Base-by-base conservation (phyloP, 64 coral and sea anemone genomes). In the Orbicella faveolata region DNA sequence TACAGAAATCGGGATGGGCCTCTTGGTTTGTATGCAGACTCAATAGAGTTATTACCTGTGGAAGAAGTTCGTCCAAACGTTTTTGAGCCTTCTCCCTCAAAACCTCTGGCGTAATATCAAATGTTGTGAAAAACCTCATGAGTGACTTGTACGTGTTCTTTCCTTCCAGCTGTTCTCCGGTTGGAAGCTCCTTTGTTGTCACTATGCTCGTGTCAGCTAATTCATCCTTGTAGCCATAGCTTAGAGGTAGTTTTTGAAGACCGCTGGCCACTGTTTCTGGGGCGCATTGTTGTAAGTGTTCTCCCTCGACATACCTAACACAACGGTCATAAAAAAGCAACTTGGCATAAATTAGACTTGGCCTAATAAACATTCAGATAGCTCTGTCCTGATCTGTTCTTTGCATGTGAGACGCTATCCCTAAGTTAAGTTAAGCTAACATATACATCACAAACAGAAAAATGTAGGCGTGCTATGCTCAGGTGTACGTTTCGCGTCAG, bases 61-160 rank as follows among this genome's bases (percentile, higher is more conserved):
- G 37, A 26, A 83, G 78, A 63, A 99, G 76, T 17, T 88, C 73
- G 1, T 89, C 76, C 16, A 99, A 79, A 2, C 78, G 89, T 15
- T 9, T 15, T 14, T 51, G 19, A 86, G 91, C 89, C 35, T 89
- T 77, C 4, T 80, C 64, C 20, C 37, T 78, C 15, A 99, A 88
- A 57, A 66, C 36, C n/a, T 80, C 80, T 62, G 97, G 91, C 26
- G 88, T 86, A 23, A 91, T 87, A 25, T 87, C 55, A 57, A 75
- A 93, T 9, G 94, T 90, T 4, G 97, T 99, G 73, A 96, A 99
- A 59, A 52, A 99, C 54, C 89, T 74, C 77, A 94, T 76, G 0
- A 99, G 83, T 20, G 37, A 78, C 34, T 83, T 33, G 61, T 90
- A 99, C 3, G 80, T 61, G 15, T 48, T 12, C 8, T 39, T 79